Evolutionary conservation across 2,797 vertebrate genomes (phyloP).

Genomic region (Mus caroli): DNA sequence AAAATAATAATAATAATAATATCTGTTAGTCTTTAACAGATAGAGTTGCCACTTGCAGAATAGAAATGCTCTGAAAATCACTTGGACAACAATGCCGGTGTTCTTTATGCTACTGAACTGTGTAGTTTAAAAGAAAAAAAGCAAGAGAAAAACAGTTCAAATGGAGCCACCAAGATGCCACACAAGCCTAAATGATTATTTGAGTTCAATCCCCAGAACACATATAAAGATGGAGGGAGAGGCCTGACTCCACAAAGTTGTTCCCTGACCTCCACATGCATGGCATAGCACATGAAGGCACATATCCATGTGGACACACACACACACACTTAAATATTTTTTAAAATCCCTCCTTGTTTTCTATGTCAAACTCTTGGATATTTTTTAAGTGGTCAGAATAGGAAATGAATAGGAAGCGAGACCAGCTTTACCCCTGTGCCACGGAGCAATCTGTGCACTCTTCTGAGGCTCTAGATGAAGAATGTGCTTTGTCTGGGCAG

Average conservation of each 20-base stretch:
- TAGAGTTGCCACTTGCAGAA: neutral
- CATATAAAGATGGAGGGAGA: neutral
- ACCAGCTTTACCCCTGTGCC: neutral
- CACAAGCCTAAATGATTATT: neutral
- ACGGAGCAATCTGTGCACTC: neutral
- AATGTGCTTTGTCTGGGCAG: constrained; percentile 49
- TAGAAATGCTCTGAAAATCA: neutral
- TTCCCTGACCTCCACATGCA: neutral
- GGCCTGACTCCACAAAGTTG: neutral
- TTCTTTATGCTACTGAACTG: neutral
- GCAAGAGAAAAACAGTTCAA: neutral
- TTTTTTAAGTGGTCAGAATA: neutral
- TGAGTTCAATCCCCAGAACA: too few species aligned
- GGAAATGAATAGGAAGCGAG: constrained; percentile 14
- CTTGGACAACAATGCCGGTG: neutral
- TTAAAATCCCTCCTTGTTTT: neutral
- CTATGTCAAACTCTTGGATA: neutral
- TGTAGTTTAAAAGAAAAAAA: neutral
- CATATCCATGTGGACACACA: neutral
- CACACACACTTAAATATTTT: neutral
- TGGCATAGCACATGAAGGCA: neutral
- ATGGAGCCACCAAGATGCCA: neutral
- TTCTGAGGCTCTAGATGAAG: neutral
- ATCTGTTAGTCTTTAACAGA: neutral
- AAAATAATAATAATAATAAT: neutral